phyloP scores from a whole-genome alignment of 2,888 invertebrate genomes.

The Xanthostigma xanthostigma region DNA sequence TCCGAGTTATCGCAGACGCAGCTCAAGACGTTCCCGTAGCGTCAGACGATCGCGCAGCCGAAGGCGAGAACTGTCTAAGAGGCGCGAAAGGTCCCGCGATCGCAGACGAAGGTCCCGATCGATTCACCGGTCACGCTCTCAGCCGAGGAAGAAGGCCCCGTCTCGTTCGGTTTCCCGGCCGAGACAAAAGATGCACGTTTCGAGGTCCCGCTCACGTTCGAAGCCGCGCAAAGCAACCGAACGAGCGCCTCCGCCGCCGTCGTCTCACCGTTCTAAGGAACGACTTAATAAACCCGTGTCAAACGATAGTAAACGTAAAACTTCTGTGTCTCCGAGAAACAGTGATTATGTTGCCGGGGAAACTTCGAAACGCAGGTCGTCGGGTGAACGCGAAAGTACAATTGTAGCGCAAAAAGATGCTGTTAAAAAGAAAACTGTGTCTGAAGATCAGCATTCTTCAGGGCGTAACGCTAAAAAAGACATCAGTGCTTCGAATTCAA shows the following conservation, averaged over 20 bases:
- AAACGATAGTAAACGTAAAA: conserved; percentile 1
- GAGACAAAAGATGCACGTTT: background rate
- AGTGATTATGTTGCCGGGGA: conserved; percentile 10
- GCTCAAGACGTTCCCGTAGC: conserved; percentile 5
- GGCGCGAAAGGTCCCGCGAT: conserved; percentile 4
- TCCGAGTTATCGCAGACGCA: conserved; percentile 6
- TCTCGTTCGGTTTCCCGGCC: too few species aligned
- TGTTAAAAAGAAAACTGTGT: conserved; percentile 14
- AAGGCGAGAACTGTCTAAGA: conserved; percentile 8
- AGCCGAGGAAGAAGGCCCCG: background rate
- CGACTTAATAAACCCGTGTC: too few species aligned
- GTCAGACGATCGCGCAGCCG: conserved; percentile 8
- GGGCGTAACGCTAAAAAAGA: too few species aligned
- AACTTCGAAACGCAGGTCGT: conserved; percentile 13
- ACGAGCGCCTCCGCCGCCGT: background rate
- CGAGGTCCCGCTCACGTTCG: background rate
- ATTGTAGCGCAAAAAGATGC: conserved; percentile 14
- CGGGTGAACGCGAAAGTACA: conserved; percentile 9
- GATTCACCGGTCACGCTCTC: background rate
- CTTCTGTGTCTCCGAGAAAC: background rate
- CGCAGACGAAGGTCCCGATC: conserved; percentile 1
- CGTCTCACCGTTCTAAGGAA: conserved; percentile 1
- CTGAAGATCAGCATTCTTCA: background rate
- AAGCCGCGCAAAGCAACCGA: background rate
- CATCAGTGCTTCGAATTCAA: conserved; percentile 3